Base-by-base conservation (phyloP, 2,797 vertebrate genomes). In the Periparus ater region DNA sequence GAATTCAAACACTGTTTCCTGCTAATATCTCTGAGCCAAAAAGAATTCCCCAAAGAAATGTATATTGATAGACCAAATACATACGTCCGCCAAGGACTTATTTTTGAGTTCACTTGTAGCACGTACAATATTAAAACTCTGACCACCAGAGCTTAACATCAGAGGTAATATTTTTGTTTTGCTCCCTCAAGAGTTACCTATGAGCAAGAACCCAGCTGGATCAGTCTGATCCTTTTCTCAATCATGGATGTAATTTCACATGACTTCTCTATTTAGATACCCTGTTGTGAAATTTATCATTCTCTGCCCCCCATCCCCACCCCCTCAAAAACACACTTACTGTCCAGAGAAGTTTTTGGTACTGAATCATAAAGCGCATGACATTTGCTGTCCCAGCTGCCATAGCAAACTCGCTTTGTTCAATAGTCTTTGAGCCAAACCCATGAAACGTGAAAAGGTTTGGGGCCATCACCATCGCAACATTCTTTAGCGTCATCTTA, bases 391-490 rank as follows among this genome's bases (percentile, higher is more conserved):
- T 99, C 91, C 98, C 98, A 20, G 98, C 98, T 65, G 99, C 99
- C 98, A 99, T 99, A 89, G 96, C 97, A 88, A 99, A 98, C 95
- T 99, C 98, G 92, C 97, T 98, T 92, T 99, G 99, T 78, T 99
- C 99, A 0, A 97, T 98, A 57, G 98, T 94, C 97, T 99, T 99
- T 74, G 98, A 97, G 85, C 98, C 97, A 81, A 99, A 96, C 8
- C 98, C 97, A 85, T 98, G 99, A 93, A 98, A 98, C 48, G 99
- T 99, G 98, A 99, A 99, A 97, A 99, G 98, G 97, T 99, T 99
- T 47, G 99, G 99, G 19, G 99, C 99, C 99, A 99, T 99, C 95
- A 99, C 98, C 97, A 99, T 98, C 0, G 99, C 98, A 36, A 99
- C 98, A 22, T 99, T 99, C 96, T 98, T 99, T 60, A 99, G 92